A percentile compares a stretch with the other conserved stretches of the same genome.
Evolutionary conservation across 1,140 invertebrate species (phyloP).

Genomic region (Drosophila malerkotliana): DNA sequence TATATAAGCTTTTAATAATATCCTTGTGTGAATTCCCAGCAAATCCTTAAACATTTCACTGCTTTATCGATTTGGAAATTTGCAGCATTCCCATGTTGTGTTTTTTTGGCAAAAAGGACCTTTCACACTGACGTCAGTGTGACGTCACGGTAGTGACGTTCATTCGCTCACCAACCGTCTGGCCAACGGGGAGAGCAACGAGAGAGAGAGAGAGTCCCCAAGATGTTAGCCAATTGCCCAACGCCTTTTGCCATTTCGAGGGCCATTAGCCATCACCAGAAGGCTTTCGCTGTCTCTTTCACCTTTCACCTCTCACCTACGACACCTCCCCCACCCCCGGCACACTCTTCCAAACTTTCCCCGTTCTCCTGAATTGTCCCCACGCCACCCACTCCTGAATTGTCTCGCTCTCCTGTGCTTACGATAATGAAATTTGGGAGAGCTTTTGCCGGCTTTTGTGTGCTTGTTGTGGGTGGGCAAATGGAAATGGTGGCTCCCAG

Average conservation of each 20-base stretch:
- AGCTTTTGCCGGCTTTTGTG: conserved; percentile 72
- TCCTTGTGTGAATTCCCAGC: not conserved
- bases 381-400: not conserved
- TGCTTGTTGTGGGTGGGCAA: conserved; percentile 5
- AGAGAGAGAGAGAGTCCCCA: conserved; percentile 1
- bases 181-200: not conserved
- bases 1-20: not conserved
- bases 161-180: conserved; percentile 1
- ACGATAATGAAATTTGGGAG: conserved; percentile 74
- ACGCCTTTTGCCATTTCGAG: conserved; percentile 69
- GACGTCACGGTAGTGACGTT: conserved; percentile 71
- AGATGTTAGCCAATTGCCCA: conserved; percentile 37
- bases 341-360: conserved; percentile 13
- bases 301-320: not conserved
- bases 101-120: conserved; percentile 52
- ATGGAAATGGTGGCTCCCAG: conserved; percentile 13
- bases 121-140: conserved; percentile 62
- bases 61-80: conserved; percentile 16
- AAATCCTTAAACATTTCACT: not conserved
- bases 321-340: not conserved
- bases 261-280: conserved; percentile 54
- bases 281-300: conserved; percentile 8
- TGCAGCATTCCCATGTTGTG: conserved; percentile 12
- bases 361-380: conserved; percentile 25
- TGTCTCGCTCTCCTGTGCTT: conserved; percentile 26